A percentile compares a stretch with the other conserved stretches of the same genome.
Evolutionary conservation across 2,888 invertebrate species (phyloP).

Genomic region (Clunio marinus): DNA sequence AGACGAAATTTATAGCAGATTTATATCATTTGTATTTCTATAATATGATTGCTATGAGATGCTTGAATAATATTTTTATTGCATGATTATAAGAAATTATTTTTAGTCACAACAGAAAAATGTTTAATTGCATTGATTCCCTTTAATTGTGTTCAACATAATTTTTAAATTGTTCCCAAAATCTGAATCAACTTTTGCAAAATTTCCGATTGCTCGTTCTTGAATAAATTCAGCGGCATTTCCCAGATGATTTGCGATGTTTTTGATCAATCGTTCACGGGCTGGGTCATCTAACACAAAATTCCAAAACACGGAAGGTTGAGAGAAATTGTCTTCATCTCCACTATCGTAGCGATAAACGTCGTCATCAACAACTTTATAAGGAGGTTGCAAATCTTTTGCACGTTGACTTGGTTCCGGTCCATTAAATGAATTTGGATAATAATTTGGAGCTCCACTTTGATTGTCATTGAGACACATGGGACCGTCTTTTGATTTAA

Average conservation of each 20-base stretch:
- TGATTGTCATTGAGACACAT: constrained; percentile 67
- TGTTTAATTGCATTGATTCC: too few species aligned
- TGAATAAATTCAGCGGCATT: constrained; percentile 76
- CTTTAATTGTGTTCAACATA: too few species aligned
- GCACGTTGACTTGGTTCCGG: constrained; percentile 65
- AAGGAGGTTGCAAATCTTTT: constrained; percentile 54
- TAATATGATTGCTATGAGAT: too few species aligned
- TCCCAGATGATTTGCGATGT: constrained; percentile 69
- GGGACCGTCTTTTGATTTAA: constrained; percentile 83
- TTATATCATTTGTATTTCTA: too few species aligned
- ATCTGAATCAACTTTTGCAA: constrained; percentile 68
- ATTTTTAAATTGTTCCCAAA: constrained; percentile 54
- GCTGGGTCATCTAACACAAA: constrained; percentile 68
- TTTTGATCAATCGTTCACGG: constrained; percentile 63
- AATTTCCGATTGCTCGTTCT: constrained; percentile 74
- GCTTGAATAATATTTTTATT: too few species aligned
- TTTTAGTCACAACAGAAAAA: too few species aligned
- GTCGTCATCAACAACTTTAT: constrained; percentile 64
- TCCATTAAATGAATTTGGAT: constrained; percentile 87
- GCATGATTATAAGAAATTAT: too few species aligned
- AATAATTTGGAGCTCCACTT: constrained; percentile 82
- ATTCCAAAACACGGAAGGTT: constrained; percentile 70
- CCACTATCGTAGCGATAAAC: constrained; percentile 57
- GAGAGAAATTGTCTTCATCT: constrained; percentile 82
- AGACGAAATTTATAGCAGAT: too few species aligned